phyloP scores from a whole-genome alignment of 2,888 invertebrate genomes.

The Drosophila nr. medialis region DNA sequence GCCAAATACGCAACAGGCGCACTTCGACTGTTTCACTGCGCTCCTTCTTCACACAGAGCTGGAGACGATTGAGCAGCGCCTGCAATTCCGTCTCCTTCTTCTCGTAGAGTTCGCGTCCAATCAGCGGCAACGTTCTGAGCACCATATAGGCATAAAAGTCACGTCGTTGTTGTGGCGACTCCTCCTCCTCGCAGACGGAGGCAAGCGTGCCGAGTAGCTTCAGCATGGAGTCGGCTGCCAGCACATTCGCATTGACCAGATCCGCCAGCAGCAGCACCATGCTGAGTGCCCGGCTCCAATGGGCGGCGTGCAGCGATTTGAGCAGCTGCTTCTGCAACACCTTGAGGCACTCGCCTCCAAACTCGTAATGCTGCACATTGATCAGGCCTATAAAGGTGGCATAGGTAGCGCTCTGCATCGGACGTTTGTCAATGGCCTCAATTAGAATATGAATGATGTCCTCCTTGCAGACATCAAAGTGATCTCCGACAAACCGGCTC shows the following conservation, averaged over 20 bases:
- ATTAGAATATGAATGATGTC: conserved; percentile 96
- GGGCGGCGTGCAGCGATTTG: conserved; percentile 92
- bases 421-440: conserved; percentile 96
- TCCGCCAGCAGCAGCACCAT: conserved; percentile 96
- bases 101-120: conserved; percentile 96
- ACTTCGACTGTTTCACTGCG: conserved; percentile 92
- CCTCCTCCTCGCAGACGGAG: conserved; percentile 94
- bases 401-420: conserved; percentile 98
- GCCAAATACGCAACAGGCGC: conserved; percentile 96
- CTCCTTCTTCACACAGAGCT: conserved; percentile 95
- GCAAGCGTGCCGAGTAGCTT: conserved; percentile 95
- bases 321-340: conserved; percentile 96
- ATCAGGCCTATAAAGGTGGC: conserved; percentile 97
- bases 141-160: conserved; percentile 96
- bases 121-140: conserved; percentile 96
- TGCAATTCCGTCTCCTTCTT: conserved; percentile 97
- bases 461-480: conserved; percentile 93
- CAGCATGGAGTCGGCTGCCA: conserved; percentile 95
- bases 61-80: conserved; percentile 93
- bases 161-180: conserved; percentile 93
- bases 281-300: conserved; percentile 94
- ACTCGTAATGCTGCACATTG: conserved; percentile 98
- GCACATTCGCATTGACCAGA: conserved; percentile 97
- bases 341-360: conserved; percentile 98
- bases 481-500: conserved; percentile 96